Percentiles rank a stretch among this genome's conserved stretches.
Conservation (phyloP, 2,888 invertebrate genomes). For the Hedychridium roseum region DNA sequence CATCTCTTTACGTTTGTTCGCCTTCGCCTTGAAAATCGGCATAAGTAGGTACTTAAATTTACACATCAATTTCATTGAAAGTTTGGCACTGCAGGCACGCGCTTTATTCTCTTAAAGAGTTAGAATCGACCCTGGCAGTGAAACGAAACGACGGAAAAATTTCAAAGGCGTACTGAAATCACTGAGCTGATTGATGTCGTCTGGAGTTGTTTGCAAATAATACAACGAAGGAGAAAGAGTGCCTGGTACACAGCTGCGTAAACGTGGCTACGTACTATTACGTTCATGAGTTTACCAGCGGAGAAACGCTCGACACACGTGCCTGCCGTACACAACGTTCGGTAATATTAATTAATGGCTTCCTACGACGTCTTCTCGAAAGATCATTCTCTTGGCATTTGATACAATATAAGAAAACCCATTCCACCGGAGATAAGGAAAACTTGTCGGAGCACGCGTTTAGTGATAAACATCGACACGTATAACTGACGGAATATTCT, state of each 20-base stretch:
- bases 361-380: slow-evolving; percentile 1
- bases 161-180: neutral
- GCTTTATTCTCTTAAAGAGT: too few relatives aligned
- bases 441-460: too few relatives aligned
- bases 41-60: too few relatives aligned
- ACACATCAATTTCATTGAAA: too few relatives aligned
- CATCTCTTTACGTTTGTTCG: too few relatives aligned
- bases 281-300: slow-evolving; percentile 2
- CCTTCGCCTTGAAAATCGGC: too few relatives aligned
- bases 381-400: too few relatives aligned
- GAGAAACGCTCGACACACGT: slow-evolving; percentile 17
- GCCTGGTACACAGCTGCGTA: slow-evolving; percentile 12
- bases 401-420: too few relatives aligned
- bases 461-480: too few relatives aligned
- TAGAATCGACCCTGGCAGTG: neutral
- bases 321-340: neutral
- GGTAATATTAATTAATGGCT: slow-evolving; percentile 7
- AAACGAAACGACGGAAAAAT: neutral
- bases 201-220: slow-evolving; percentile 9
- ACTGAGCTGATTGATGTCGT: neutral
- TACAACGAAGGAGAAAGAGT: slow-evolving; percentile 1
- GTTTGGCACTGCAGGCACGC: too few relatives aligned
- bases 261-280: slow-evolving; percentile 3
- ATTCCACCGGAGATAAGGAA: too few relatives aligned
- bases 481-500: too few relatives aligned